Evolutionary conservation across 2,113 vertebrate genomes (phyloP), one percentile per base, ranked within the genome.

Genomic region (Cheilinus undulatus): DNA sequence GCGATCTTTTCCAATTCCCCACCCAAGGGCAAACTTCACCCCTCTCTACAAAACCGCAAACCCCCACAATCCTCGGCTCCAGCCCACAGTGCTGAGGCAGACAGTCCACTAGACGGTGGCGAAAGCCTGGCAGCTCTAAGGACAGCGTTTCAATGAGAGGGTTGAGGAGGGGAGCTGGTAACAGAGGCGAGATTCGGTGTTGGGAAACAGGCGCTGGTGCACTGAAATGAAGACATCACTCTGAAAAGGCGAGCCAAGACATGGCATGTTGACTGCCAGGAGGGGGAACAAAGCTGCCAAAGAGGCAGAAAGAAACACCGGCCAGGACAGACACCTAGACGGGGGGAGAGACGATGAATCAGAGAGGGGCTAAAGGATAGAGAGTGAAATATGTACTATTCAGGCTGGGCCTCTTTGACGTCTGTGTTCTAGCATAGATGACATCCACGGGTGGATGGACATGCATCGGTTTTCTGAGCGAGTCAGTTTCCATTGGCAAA

Each of bases 181-280:
- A 26, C 0, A 0, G 51, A 48, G 36, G 58, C 14, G 19, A 52
- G 48, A 34, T 7, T 63, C 46, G 43, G 59, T 38, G 30, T 15
- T 20, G 20, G 46, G 56, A 74, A 69, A 70, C 56, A 57, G 69
- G 63, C 26, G 38, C 42, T 34, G 59, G 69, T 63, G 38, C 59
- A 66, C 45, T 34, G 72, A 11, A 60, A 84, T 72, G 56, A 84
- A 81, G 69, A 82, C 77, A 80, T 84, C 66, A 63, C 45, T 84
- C 51, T 7, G 60, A 53, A 48, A 49, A 32, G 50, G 48, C 49
- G 5, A 38, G 84, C 61, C 79, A 78, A 73, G 52, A 73, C 58
- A 42, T 52, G 57, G 70, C 36, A 34, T 38, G 49, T 22, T 10
- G 53, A 62, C 66, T 65, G 66, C 73, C 76, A 75, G 59, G 22